Conservation (phyloP, 2,888 invertebrate genomes). For the Caradrina clavipalpis region DNA sequence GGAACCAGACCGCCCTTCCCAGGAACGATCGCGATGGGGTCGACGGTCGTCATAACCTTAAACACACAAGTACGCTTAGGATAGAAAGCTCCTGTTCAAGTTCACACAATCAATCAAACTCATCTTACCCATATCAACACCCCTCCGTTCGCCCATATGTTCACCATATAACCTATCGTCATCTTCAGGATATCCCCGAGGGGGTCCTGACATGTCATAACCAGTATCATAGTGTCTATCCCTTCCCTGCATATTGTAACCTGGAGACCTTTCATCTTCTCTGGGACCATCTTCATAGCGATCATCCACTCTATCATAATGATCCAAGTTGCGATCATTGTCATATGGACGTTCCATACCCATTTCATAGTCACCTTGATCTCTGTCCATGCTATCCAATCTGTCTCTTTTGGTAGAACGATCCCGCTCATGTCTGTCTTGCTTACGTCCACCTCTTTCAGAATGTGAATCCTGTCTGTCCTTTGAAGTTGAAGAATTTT, state of each 20-base stretch:
- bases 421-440: conserved; percentile 88
- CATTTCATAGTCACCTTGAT: conserved; percentile 87
- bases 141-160: conserved; percentile 84
- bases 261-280: conserved; percentile 86
- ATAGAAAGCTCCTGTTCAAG: conserved; percentile 23
- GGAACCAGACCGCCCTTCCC: conserved; percentile 89
- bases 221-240: conserved; percentile 88
- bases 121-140: conserved; percentile 83
- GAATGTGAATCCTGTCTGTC: conserved; percentile 87
- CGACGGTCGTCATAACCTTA: conserved; percentile 88
- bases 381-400: conserved; percentile 86
- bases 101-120: conserved; percentile 21
- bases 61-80: conserved; percentile 53
- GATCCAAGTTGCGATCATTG: conserved; percentile 87
- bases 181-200: conserved; percentile 88
- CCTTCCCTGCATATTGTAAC: conserved; percentile 81
- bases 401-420: conserved; percentile 88
- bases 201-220: conserved; percentile 86
- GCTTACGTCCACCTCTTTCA: conserved; percentile 87
- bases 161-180: conserved; percentile 90
- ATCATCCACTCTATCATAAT: conserved; percentile 87
- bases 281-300: conserved; percentile 86
- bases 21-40: conserved; percentile 89
- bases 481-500: conserved; percentile 86
- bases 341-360: conserved; percentile 87